These are phyloP conservation scores for Apogon hyalosoma DNA, from an alignment of 2,797 vertebrate species.

Conservation along the genomic window DNA sequence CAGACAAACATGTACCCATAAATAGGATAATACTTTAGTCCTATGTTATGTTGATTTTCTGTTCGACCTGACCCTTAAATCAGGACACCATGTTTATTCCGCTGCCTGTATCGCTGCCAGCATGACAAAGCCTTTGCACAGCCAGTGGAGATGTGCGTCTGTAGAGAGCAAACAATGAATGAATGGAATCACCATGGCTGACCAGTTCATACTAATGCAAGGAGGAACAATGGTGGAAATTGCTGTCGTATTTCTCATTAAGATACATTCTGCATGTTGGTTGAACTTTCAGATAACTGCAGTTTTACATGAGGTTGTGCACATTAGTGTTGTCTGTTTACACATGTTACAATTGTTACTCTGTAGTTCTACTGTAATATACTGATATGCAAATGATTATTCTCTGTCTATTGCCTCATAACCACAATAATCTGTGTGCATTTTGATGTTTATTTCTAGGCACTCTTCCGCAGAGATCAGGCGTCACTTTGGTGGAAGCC, in stretches of 20 bases:
- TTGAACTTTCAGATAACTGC: not conserved
- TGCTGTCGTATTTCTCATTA: constrained; percentile 48
- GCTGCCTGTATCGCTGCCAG: constrained; percentile 51
- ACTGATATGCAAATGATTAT: not conserved
- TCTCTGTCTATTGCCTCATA: constrained; percentile 11
- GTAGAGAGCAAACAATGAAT: constrained; percentile 61
- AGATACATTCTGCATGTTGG: constrained; percentile 16
- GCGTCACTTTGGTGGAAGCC: constrained; percentile 68
- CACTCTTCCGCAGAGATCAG: constrained; percentile 79
- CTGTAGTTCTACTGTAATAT: not conserved
- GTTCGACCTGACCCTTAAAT: constrained; percentile 62
- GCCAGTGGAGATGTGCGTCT: constrained; percentile 56
- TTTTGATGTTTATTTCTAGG: constrained; percentile 60
- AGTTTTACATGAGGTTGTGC: constrained; percentile 10
- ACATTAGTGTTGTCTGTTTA: not conserved
- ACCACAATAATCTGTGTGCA: constrained; percentile 16
- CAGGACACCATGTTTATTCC: constrained; percentile 57
- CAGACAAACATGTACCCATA: constrained; percentile 25
- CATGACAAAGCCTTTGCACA: constrained; percentile 59
- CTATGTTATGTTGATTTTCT: constrained; percentile 75
- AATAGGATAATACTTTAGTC: constrained; percentile 54
- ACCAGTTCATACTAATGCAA: constrained; percentile 54
- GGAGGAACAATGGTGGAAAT: constrained; percentile 48
- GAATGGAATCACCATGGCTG: constrained; percentile 65
- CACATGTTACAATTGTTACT: not conserved